phyloP scores from a whole-genome alignment of 2,113 vertebrate species.

The Numenius arquata region DNA sequence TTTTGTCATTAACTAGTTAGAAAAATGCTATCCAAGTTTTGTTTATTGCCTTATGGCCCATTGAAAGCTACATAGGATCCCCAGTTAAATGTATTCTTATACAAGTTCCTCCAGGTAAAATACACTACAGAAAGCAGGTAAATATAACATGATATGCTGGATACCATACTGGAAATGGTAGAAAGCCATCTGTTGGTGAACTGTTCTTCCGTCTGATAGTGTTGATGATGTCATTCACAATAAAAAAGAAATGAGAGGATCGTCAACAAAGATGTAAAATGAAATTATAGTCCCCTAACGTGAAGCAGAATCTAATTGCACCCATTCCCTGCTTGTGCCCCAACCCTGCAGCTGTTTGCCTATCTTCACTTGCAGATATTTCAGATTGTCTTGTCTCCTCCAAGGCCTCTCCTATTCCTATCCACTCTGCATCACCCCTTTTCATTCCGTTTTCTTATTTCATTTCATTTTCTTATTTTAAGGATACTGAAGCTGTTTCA shows the following conservation, averaged over 20 bases:
- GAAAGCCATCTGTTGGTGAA: background rate
- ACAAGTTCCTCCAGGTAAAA: slow-evolving; percentile 4
- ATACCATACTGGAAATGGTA: background rate
- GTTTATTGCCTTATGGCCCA: background rate
- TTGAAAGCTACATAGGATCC: background rate
- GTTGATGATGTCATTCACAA: background rate
- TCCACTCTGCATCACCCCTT: background rate
- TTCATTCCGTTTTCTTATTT: background rate
- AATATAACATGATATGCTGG: background rate
- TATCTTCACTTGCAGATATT: background rate
- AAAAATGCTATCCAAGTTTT: background rate
- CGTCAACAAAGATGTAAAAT: slow-evolving; percentile 16
- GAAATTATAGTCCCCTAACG: background rate
- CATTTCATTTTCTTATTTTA: background rate
- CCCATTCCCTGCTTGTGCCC: background rate
- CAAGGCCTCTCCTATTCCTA: background rate
- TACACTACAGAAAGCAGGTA: background rate
- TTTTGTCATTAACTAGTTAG: background rate
- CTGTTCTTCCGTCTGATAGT: background rate
- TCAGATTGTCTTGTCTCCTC: background rate
- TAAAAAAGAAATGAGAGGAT: slow-evolving; percentile 9
- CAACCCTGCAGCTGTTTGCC: background rate
- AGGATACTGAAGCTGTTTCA: background rate
- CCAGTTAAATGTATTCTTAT: background rate
- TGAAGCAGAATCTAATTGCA: background rate